Evolutionary conservation across 1,140 invertebrate genomes (phyloP).

Genomic region (Halictus rubicundus): DNA sequence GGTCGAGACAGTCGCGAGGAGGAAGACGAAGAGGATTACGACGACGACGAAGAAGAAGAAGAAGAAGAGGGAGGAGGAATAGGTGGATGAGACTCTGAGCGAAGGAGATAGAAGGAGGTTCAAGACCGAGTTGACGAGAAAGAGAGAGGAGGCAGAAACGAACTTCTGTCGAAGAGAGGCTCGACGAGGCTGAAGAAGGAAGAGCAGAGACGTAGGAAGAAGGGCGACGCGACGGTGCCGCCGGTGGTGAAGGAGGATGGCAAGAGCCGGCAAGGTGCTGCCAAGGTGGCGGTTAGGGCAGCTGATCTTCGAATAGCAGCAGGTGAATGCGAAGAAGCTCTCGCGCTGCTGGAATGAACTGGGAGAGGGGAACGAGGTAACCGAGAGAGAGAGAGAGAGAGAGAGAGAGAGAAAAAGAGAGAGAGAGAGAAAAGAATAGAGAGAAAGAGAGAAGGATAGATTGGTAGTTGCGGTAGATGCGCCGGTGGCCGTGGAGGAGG

Average conservation of each 20-base stretch:
- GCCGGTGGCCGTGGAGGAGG: conserved; percentile 65
- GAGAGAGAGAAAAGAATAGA: too few relatives aligned
- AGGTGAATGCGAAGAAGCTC: conserved; percentile 76
- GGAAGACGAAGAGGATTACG: conserved; percentile 12
- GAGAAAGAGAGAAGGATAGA: conserved; percentile 9
- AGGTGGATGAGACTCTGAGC: neutral
- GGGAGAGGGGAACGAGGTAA: too few relatives aligned
- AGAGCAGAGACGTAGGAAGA: conserved; percentile 46
- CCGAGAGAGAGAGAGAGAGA: too few relatives aligned
- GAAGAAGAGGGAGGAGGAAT: conserved; percentile 13
- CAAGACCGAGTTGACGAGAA: neutral
- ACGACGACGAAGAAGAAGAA: conserved; percentile 12
- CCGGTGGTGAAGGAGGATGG: conserved; percentile 55
- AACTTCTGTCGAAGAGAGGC: neutral
- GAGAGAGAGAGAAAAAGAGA: neutral
- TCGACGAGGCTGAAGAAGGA: conserved; percentile 26
- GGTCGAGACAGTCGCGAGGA: conserved; percentile 46
- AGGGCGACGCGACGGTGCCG: conserved; percentile 27
- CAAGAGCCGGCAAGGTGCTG: conserved; percentile 72
- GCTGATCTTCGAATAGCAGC: conserved; percentile 78
- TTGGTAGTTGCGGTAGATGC: conserved; percentile 53
- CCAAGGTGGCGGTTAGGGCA: conserved; percentile 77
- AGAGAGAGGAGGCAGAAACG: conserved; percentile 18
- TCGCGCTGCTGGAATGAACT: conserved; percentile 42
- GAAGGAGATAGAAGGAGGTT: neutral